Conservation (phyloP, 2,113 vertebrate genomes). For the Prolemur simus region DNA sequence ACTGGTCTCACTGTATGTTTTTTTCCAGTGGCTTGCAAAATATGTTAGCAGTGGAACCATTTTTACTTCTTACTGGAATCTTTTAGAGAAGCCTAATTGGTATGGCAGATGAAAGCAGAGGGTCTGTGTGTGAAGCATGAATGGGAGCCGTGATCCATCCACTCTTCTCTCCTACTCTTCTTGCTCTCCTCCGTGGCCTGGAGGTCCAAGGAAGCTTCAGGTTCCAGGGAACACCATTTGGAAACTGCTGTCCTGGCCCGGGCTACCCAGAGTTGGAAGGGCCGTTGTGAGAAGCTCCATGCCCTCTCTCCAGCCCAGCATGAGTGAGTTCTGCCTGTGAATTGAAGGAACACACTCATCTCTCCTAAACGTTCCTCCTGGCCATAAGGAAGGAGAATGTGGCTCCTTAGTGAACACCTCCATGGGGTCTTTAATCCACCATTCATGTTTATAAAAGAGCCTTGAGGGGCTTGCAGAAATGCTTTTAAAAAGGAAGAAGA, state of each 20-base stretch:
- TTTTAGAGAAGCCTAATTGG: background rate
- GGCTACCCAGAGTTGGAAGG: background rate
- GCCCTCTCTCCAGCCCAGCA: fast-evolving
- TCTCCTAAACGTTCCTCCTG: background rate
- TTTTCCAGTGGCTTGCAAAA: background rate
- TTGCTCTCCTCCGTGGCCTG: background rate
- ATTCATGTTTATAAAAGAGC: background rate
- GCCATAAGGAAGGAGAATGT: background rate
- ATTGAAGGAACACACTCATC: background rate
- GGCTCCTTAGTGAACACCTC: background rate
- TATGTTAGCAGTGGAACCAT: background rate
- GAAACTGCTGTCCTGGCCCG: background rate
- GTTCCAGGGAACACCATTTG: background rate
- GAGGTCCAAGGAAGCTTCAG: background rate
- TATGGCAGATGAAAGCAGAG: background rate
- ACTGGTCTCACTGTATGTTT: background rate
- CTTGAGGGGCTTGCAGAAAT: constrained; percentile 49
- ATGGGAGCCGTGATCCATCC: background rate
- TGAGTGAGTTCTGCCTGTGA: background rate
- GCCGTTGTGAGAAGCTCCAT: background rate
- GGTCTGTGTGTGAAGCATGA: background rate
- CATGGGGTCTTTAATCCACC: background rate
- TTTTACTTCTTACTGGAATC: background rate
- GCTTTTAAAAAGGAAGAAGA: constrained; percentile 39
- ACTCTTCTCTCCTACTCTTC: background rate